A percentile compares a stretch with the other conserved stretches of the same genome.
These are phyloP conservation scores for Tinea pellionella DNA, from an alignment of 2,888 invertebrate genomes.

Conservation along the genomic window DNA sequence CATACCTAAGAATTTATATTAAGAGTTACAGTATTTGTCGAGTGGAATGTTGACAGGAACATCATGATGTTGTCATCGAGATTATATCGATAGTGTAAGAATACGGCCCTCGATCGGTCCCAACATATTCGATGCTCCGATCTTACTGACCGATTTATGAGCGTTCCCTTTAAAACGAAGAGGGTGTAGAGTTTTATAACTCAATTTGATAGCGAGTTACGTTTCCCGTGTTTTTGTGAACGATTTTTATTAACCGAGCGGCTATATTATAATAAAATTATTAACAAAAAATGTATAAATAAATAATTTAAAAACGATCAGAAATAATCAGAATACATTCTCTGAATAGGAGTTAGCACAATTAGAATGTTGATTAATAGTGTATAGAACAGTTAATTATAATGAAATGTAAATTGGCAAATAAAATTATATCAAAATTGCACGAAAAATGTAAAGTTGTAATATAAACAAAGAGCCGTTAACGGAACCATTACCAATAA, in stretches of 20 bases:
- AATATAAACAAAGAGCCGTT: not conserved
- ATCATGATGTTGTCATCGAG: not conserved
- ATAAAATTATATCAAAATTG: no score
- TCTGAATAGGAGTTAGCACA: no score
- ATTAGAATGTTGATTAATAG: no score
- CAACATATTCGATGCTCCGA: conserved; percentile 16
- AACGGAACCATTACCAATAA: conserved; percentile 9
- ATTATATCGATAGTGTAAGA: not conserved
- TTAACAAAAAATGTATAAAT: not conserved
- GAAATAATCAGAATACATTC: no score
- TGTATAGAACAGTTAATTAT: no score
- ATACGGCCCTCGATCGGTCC: not conserved
- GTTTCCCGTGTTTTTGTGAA: conserved; percentile 26
- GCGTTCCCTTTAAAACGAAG: conserved; percentile 39
- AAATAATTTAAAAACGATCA: no score
- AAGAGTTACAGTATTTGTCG: no score
- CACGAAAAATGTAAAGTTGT: not conserved
- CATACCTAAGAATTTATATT: no score
- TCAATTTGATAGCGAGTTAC: conserved; percentile 49
- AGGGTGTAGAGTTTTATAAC: conserved; percentile 53
- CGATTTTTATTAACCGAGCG: not conserved
- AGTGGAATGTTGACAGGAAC: not conserved
- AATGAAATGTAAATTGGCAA: not conserved
- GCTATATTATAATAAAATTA: not conserved
- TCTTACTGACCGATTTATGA: conserved; percentile 56